A percentile compares a stretch with the other conserved stretches of the same genome.
Evolutionary conservation across 2,113 vertebrate genomes (phyloP).

Genomic region (Entomyzon cyanotis): DNA sequence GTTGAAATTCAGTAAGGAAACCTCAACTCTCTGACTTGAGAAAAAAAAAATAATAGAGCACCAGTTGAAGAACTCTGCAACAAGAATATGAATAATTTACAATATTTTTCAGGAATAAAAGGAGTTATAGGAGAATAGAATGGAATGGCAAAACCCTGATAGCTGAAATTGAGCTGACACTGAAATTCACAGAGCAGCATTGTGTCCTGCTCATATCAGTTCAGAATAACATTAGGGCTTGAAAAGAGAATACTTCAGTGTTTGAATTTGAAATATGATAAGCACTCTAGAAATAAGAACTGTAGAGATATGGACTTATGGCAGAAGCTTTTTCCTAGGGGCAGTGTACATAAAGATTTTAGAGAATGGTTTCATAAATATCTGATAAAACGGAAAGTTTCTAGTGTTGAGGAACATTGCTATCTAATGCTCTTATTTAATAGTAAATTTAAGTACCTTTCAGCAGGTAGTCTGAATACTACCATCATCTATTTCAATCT

Average conservation of each 20-base stretch:
- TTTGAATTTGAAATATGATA: neutral
- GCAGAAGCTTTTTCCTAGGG: neutral
- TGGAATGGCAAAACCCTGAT: neutral
- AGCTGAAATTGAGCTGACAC: neutral
- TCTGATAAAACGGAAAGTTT: neutral
- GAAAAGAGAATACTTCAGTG: neutral
- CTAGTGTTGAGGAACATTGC: neutral
- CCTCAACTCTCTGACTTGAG: neutral
- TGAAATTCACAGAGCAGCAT: neutral
- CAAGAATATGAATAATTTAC: neutral
- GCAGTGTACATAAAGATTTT: neutral
- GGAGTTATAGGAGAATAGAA: neutral
- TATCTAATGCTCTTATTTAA: neutral
- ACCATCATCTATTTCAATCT: neutral
- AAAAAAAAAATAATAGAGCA: rapidly evolving
- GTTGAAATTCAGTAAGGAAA: neutral
- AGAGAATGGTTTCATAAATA: neutral
- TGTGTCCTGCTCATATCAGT: neutral
- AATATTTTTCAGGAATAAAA: neutral
- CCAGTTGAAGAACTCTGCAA: neutral
- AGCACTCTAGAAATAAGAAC: neutral
- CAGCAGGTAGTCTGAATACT: neutral
- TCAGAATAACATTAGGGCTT: neutral
- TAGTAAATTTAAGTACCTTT: neutral
- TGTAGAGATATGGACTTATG: neutral